Conservation (phyloP, 2,888 invertebrate species). For the Amphimallon solstitiale region DNA sequence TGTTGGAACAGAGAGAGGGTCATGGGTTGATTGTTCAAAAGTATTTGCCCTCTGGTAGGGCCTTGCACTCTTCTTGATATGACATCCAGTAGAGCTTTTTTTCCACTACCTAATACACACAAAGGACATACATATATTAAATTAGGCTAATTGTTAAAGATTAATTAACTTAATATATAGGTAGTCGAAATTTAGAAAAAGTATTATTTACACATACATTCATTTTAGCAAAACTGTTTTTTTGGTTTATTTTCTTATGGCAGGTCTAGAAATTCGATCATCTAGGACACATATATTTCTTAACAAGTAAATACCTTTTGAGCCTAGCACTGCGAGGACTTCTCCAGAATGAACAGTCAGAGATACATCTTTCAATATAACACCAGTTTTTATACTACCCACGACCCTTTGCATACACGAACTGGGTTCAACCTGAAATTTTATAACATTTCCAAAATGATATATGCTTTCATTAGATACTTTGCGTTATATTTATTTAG, state of each 20-base stretch:
- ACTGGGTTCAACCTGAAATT: slow-evolving; percentile 78
- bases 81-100: slow-evolving; percentile 92
- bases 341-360: slow-evolving; percentile 92
- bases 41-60: slow-evolving; percentile 87
- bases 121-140: too few species aligned
- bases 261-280: too few species aligned
- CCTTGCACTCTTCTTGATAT: slow-evolving; percentile 84
- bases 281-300: too few species aligned
- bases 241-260: too few species aligned
- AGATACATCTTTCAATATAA: slow-evolving; percentile 92
- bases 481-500: too few species aligned
- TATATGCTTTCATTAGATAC: too few species aligned
- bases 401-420: slow-evolving; percentile 79
- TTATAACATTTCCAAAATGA: neutral
- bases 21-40: slow-evolving; percentile 87
- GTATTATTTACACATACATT: too few species aligned
- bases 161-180: too few species aligned
- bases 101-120: slow-evolving; percentile 93
- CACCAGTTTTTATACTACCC: slow-evolving; percentile 82
- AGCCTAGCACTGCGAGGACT: slow-evolving; percentile 91
- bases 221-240: too few species aligned
- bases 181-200: too few species aligned
- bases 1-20: slow-evolving; percentile 84
- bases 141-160: too few species aligned
- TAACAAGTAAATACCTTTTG: too few species aligned